phyloP scores from a whole-genome alignment of 2,113 vertebrate genomes.

The Panurus biarmicus region DNA sequence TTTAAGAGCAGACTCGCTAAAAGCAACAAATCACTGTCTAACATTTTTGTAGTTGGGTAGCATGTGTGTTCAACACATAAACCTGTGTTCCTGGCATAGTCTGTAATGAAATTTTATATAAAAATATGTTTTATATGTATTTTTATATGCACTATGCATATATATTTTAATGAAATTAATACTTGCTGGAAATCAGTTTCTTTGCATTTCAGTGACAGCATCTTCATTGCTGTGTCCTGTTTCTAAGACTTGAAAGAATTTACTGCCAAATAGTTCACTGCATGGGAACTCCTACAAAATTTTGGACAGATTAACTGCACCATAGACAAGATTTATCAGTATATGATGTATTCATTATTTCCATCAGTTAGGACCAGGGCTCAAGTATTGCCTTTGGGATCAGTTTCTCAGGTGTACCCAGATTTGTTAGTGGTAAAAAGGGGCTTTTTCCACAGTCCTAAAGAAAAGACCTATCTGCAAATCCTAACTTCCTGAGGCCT shows the following conservation, averaged over 20 bases:
- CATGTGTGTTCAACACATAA: neutral
- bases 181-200: neutral
- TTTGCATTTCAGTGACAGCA: neutral
- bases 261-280: neutral
- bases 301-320: neutral
- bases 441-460: neutral
- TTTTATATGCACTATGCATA: neutral
- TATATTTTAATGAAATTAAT: neutral
- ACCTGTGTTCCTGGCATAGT: neutral
- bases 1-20: neutral
- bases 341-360: neutral
- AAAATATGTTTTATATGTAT: neutral
- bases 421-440: neutral
- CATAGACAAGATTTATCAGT: neutral
- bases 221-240: neutral
- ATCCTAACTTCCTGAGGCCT: neutral
- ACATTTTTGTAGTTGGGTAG: neutral
- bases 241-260: neutral
- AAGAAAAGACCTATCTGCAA: neutral
- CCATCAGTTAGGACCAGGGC: neutral
- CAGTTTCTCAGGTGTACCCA: neutral
- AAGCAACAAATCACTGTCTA: neutral
- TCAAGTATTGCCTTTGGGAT: neutral
- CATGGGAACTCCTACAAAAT: neutral
- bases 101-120: neutral